Base-by-base conservation (phyloP, 1,140 invertebrate genomes). In the Schlechtendalia chinensis region DNA sequence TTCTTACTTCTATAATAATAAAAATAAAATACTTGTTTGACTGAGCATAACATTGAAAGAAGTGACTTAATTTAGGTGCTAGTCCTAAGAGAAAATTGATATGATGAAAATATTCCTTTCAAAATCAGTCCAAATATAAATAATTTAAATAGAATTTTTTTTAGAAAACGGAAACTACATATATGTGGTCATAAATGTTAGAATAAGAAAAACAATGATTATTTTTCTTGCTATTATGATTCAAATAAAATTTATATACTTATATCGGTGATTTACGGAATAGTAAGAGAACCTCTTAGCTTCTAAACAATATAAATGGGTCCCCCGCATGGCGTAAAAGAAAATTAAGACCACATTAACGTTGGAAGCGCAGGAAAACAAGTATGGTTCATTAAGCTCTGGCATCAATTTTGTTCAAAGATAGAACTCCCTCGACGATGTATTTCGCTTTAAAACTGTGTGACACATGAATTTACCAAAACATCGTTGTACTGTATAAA, bases 341-440 rank as follows among this genome's bases (percentile, higher is more conserved):
- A 79, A 79, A 79, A 79, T 79, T 79, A 79, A 79, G 75, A 61
- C 58, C 58, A 50, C 75, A 79, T 79, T 79, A 79, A 79, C 58
- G 56, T 61, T 50, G 58, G 22, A 79, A 63, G 75, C 58, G 58
- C 29, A 63, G 75, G 75, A 63, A 59, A 63, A 79, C 75, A 79
- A 79, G 58, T 79, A 79, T 24, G 75, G 75, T 79, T 79, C 75
- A 79, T 79, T 79, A 79, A 79, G 75, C 39, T 59, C 58, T 61
- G 75, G 75, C 75, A 79, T 79, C 75, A 79, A 79, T 79, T 79
- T 79, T 63, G 58, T 39, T 79, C 58, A 75, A 79, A 79, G 58
- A 79, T 59, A 59, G 58, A 61, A 27, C 75, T 79, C 75, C 75
- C 75, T 29, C 12, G 75, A 39, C 75, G 75, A 79, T 59, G 58